Conservation (phyloP, 2,113 vertebrate species). For the Pelecanoides urinatrix region DNA sequence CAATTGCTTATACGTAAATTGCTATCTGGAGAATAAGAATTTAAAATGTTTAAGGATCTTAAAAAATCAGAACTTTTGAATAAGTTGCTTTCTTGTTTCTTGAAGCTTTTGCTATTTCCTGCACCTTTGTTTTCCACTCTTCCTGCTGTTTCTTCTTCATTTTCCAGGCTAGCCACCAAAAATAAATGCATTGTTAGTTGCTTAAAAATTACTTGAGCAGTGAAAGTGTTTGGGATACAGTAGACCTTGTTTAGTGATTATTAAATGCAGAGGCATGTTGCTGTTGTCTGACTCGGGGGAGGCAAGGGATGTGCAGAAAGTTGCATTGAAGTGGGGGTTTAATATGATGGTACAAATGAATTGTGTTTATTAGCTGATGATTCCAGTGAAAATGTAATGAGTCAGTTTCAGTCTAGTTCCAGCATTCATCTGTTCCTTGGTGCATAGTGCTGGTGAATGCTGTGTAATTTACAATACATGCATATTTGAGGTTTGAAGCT, state of each 20-base stretch:
- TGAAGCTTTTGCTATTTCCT: background rate
- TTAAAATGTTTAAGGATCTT: background rate
- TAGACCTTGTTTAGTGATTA: background rate
- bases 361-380: background rate
- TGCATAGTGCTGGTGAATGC: background rate
- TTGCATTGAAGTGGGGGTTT: background rate
- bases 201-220: background rate
- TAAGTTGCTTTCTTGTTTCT: background rate
- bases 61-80: background rate
- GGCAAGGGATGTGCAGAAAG: background rate
- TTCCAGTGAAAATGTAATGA: background rate
- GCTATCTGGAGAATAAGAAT: background rate
- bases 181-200: background rate
- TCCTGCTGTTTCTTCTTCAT: background rate
- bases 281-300: background rate
- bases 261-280: background rate
- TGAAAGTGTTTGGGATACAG: background rate
- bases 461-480: background rate
- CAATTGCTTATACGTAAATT: background rate
- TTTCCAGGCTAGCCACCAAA: background rate
- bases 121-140: background rate
- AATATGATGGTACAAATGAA: background rate
- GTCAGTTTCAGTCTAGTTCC: background rate
- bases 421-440: background rate
- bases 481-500: background rate